Base-by-base conservation (phyloP, 2,797 vertebrate genomes). In the Adrianichthys oophorus region DNA sequence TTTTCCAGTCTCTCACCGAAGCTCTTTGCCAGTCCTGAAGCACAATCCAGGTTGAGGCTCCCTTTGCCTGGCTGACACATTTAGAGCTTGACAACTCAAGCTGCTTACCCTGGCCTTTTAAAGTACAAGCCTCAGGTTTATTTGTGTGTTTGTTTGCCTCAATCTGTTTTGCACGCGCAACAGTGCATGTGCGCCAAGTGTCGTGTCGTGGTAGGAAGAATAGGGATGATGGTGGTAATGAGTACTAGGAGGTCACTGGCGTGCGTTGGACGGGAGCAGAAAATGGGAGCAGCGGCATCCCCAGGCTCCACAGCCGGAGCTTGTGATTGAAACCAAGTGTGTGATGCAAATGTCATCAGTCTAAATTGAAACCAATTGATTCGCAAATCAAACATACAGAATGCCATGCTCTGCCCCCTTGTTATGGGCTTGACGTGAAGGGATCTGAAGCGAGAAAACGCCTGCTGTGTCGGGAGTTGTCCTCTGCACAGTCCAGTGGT, bases 41-140 rank as follows among this genome's bases (percentile, higher is more conserved):
- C 70, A 59, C 67, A 74, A 76, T 79, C 75, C 73, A 74, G 75
- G 77, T 82, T 73, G 68, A 73, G 76, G 44, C 66, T 68, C 17
- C 18, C 62, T 81, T 78, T 78, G 84, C 80, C 55, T 79, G 55
- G 49, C 65, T 12, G 56, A 69, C 76, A 72, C 68, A 77, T 79
- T 82, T 69, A 48, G 63, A 83, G 79, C 69, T 56, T 58, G 70
- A 78, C 78, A 58, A 61, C 67, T 79, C 78, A 78, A 85, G 83
- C 84, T 77, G 80, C 83, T 86, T 85, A 84, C 54, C 63, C 52
- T 18, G 70, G 54, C 80, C 81, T 60, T 80, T 86, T 77, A 81
- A 59, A 67, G 78, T 72, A 64, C 78, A 84, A 83, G 77, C 83
- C 75, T 59, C 23, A 15, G 74, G 74, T 80, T 78, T 74, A 73